Percentiles rank a stretch among this genome's conserved stretches.
Evolutionary conservation across 2,113 vertebrate genomes (phyloP).

Genomic region (Barnardius zonarius): DNA sequence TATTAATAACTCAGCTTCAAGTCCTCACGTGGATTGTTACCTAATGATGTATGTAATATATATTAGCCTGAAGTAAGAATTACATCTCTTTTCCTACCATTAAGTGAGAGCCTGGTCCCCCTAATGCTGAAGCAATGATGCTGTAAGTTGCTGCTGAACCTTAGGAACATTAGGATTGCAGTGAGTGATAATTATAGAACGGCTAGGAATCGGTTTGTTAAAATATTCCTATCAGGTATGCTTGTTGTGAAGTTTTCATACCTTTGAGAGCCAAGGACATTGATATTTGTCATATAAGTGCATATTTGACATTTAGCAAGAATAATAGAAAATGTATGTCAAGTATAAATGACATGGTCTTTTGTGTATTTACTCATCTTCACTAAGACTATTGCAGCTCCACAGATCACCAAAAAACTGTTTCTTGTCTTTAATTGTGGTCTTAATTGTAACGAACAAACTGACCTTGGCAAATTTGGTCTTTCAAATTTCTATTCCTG

Average conservation of each 20-base stretch:
- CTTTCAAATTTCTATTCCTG: neutral
- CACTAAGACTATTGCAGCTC: neutral
- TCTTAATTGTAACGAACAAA: neutral
- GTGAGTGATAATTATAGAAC: neutral
- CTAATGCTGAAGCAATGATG: neutral
- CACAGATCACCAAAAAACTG: neutral
- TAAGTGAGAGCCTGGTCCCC: neutral
- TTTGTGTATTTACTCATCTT: neutral
- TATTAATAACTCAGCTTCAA: neutral
- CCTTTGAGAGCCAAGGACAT: neutral
- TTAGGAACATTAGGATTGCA: neutral
- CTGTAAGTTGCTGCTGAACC: neutral
- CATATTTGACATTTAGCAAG: neutral
- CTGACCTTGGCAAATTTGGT: neutral
- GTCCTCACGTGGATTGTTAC: neutral
- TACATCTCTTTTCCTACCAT: neutral
- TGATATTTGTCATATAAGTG: neutral
- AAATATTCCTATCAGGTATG: neutral
- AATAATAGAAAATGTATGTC: neutral
- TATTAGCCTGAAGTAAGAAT: neutral
- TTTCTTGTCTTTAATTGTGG: neutral
- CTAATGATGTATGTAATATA: neutral
- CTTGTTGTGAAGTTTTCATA: neutral
- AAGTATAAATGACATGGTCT: neutral
- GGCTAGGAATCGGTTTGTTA: neutral